A percentile compares a stretch with the other conserved stretches of the same genome.
Conservation (phyloP, 2,797 vertebrate genomes). For the Falco berigora region DNA sequence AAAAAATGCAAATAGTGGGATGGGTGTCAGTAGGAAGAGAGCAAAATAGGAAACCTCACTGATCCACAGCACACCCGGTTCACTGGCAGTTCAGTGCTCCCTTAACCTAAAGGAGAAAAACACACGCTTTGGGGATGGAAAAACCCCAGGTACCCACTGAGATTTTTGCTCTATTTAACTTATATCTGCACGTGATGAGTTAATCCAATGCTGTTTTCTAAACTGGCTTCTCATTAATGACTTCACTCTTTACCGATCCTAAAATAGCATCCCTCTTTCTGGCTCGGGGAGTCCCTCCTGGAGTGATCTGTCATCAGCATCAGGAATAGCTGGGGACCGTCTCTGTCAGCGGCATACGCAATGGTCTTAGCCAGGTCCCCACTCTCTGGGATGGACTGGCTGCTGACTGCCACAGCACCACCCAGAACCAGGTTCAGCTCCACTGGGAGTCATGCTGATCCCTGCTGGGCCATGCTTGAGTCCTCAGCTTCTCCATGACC, state of each 20-base stretch:
- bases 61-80: not conserved
- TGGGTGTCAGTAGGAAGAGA: not conserved
- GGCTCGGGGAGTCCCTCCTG: not conserved
- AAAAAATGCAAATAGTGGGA: not conserved
- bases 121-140: not conserved
- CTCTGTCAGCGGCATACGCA: not conserved
- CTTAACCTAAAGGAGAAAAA: not conserved
- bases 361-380: not conserved
- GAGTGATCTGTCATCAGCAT: not conserved
- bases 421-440: not conserved
- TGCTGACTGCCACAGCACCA: not conserved
- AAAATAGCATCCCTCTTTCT: not conserved
- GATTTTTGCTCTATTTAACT: not conserved
- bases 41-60: not conserved
- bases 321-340: not conserved
- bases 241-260: not conserved
- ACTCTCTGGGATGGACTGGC: not conserved
- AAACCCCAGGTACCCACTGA: not conserved
- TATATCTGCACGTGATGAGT: fast-evolving
- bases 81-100: not conserved
- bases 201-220: not conserved
- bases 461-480: too few species aligned
- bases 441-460: not conserved
- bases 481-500: not conserved
- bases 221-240: not conserved